A percentile compares a stretch with the other conserved stretches of the same genome.
These are phyloP conservation scores for Poeciliopsis gracilis DNA, from an alignment of 2,797 vertebrate species.

Conservation along the genomic window DNA sequence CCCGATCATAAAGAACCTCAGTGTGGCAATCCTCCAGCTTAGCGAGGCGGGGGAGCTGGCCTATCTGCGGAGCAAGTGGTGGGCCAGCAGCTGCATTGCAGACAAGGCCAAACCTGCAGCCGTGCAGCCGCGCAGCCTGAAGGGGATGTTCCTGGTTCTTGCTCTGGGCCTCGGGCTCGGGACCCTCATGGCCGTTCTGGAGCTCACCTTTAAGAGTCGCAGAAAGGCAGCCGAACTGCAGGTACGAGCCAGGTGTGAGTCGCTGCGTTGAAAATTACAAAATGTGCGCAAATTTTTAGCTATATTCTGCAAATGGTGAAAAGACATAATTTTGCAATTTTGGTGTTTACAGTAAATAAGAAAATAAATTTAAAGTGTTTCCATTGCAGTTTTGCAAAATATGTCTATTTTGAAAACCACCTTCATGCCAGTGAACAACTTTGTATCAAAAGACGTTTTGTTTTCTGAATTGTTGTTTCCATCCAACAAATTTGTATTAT, in stretches of 20 bases:
- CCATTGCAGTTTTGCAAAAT: too few species aligned
- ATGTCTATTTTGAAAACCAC: too few species aligned
- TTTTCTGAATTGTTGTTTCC: too few species aligned
- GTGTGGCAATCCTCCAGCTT: slow-evolving; percentile 85
- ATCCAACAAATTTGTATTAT: too few species aligned
- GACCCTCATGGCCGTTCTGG: slow-evolving; percentile 80
- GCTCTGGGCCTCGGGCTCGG: slow-evolving; percentile 84
- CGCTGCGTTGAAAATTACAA: too few species aligned
- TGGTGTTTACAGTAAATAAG: too few species aligned
- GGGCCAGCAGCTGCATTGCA: slow-evolving; percentile 85
- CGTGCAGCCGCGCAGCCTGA: slow-evolving; percentile 80
- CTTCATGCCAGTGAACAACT: too few species aligned
- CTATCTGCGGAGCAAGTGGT: slow-evolving; percentile 88
- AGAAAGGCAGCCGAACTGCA: slow-evolving; percentile 79
- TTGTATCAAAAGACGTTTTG: too few species aligned
- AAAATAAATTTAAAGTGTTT: too few species aligned
- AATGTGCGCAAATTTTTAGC: too few species aligned
- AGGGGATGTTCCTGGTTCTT: slow-evolving; percentile 88
- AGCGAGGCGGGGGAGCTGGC: slow-evolving; percentile 85
- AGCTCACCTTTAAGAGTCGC: slow-evolving; percentile 84
- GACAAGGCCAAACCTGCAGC: slow-evolving; percentile 70
- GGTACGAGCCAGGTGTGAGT: slow-evolving; percentile 56
- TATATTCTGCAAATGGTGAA: too few species aligned
- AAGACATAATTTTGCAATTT: too few species aligned
- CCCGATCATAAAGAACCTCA: slow-evolving; percentile 84